Evolutionary conservation across 2,113 vertebrate species (phyloP), one percentile per base, ranked within the genome.

Genomic region (Phalacrocorax carbo): DNA sequence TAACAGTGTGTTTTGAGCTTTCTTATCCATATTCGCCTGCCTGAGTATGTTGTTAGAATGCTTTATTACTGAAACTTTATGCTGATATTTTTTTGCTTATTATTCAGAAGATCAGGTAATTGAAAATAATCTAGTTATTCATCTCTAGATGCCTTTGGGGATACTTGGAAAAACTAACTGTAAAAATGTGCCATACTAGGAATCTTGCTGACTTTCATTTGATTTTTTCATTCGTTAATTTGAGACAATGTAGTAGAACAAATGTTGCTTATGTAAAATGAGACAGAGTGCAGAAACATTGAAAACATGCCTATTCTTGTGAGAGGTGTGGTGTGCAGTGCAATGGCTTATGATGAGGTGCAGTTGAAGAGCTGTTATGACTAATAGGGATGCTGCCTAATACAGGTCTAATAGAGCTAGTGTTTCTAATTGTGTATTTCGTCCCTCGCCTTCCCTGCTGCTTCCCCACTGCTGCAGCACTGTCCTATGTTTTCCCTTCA

Each of bases 251-350:
- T 88, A 60, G 51, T 49, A 86, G 82, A 81, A 71, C 72, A 84
- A 94, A 90, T 38, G 30, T 64, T 82, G 25, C 36, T 91, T 82
- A 76, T 79, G 40, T 87, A 94, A 94, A 86, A 89, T 52, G n/a
- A 92, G 83, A 54, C 22, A 54, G 38, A 57, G 26, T n/a, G 48
- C 17, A 29, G 70, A 61, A 88, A 42, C 15, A 14, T 23, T 11
- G 54, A 46, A 90, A 84, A 93, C 65, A 15, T 94, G 88, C 27
- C 69, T 89, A 2, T 88, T 95, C 90, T 90, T 94, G 91, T 90
- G 76, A 81, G 82, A 92, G 52, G 73, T 68, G 86, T 68, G 60
- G 55, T 46, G 27, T 69, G 48, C 57, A 89, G 27, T 69, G 48
- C 57, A 89, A 72, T 25, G 64, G 46, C 48, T 88, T 44, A 27